A percentile compares a stretch with the other conserved stretches of the same genome.
These are phyloP conservation scores for Pseudocheirus occidentalis DNA, from an alignment of 2,797 vertebrate species.

Conservation along the genomic window DNA sequence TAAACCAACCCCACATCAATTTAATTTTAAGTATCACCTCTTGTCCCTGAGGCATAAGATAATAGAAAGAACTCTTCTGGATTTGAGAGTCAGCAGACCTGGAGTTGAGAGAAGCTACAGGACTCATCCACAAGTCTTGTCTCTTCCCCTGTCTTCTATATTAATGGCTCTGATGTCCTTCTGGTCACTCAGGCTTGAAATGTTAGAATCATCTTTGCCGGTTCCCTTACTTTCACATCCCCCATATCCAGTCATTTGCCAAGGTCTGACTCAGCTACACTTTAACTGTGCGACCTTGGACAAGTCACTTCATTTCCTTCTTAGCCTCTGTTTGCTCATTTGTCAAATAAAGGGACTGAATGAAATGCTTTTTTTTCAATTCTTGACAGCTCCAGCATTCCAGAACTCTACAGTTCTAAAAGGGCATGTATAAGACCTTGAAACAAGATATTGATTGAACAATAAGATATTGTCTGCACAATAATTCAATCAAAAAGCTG, in stretches of 20 bases:
- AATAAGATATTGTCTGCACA: constrained; percentile 26
- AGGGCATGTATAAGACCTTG: constrained; percentile 41
- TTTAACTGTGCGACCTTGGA: rapidly evolving
- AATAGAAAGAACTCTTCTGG: background rate
- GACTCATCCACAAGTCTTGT: background rate
- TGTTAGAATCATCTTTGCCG: background rate
- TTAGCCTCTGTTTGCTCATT: background rate
- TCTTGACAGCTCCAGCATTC: constrained; percentile 47
- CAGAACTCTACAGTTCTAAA: background rate
- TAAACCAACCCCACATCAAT: rapidly evolving
- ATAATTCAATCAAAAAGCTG: constrained; percentile 10
- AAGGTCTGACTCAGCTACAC: background rate
- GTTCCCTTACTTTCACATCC: background rate
- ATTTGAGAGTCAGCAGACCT: background rate
- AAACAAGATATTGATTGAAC: constrained; percentile 41
- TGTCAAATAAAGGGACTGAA: background rate
- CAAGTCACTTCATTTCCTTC: background rate
- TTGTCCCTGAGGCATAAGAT: background rate
- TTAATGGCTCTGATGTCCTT: background rate
- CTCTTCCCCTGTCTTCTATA: background rate
- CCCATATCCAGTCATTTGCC: background rate
- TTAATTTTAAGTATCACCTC: background rate
- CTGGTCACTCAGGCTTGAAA: background rate
- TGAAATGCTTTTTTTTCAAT: background rate
- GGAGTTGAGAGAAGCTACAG: background rate